These are phyloP conservation scores for Drosophila fulvimacula DNA, from an alignment of 2,888 invertebrate species.

Conservation along the genomic window DNA sequence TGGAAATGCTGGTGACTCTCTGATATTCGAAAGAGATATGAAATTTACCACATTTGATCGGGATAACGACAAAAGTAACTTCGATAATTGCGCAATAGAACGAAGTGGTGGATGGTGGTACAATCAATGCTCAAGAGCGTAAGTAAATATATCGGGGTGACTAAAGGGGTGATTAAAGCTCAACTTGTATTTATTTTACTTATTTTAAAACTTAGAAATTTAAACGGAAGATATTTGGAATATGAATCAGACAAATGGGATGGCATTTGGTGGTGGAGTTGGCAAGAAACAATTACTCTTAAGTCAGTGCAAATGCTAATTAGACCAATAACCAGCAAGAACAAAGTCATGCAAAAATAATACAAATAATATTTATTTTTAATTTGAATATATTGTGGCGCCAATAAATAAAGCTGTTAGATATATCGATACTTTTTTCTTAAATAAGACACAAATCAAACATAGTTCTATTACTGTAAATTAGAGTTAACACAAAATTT, in stretches of 20 bases:
- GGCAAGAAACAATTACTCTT: conserved; percentile 39
- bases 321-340: conserved; percentile 20
- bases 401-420: neutral
- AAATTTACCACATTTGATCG: conserved; percentile 48
- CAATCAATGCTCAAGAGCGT: conserved; percentile 47
- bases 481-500: too few species aligned
- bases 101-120: conserved; percentile 49
- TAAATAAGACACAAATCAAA: neutral
- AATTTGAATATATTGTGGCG: neutral
- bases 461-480: too few species aligned
- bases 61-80: conserved; percentile 43
- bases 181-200: neutral
- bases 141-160: conserved; percentile 3
- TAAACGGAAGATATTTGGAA: conserved; percentile 40
- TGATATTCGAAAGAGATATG: conserved; percentile 31
- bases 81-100: conserved; percentile 37
- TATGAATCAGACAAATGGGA: conserved; percentile 42
- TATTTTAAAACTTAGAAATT: conserved; percentile 24
- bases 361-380: neutral
- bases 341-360: neutral
- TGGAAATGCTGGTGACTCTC: conserved; percentile 48
- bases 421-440: conserved; percentile 11
- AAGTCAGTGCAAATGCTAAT: conserved; percentile 41
- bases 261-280: conserved; percentile 50
- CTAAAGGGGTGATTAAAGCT: neutral